These are phyloP conservation scores for Beris chalybata DNA, from an alignment of 2,888 invertebrate species.

Conservation along the genomic window DNA sequence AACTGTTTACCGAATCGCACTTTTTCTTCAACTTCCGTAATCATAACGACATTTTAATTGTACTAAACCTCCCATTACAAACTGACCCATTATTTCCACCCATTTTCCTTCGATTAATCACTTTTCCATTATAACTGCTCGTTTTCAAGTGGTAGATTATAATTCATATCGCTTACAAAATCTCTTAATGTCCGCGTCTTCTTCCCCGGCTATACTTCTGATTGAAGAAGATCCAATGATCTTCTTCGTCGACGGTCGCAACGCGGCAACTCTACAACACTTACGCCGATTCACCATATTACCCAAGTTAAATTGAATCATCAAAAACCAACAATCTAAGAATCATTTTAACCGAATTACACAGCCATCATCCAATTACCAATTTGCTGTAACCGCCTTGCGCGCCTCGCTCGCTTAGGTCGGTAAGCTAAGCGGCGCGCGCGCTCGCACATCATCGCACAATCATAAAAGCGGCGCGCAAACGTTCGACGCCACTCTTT, in stretches of 20 bases:
- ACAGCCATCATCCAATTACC: conserved; percentile 39
- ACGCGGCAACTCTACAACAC: conserved; percentile 14
- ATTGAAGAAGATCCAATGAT: neutral
- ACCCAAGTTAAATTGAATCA: conserved; percentile 29
- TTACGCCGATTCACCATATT: conserved; percentile 4
- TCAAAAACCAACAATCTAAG: conserved; percentile 33
- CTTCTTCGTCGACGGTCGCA: neutral
- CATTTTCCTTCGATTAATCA: conserved; percentile 29
- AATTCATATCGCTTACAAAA: conserved; percentile 24
- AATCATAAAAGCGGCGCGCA: conserved; percentile 25
- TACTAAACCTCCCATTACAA: conserved; percentile 25
- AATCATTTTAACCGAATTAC: conserved; percentile 33
- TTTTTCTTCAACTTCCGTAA: neutral
- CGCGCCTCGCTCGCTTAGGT: conserved; percentile 4
- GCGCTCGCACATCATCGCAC: too few species aligned
- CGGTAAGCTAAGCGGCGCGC: too few species aligned
- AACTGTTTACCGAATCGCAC: too few species aligned
- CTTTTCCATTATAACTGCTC: conserved; percentile 22
- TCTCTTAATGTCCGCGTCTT: neutral
- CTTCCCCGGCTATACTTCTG: neutral
- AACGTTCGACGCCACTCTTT: conserved; percentile 1
- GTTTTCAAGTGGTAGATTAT: conserved; percentile 13
- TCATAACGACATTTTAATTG: conserved; percentile 32
- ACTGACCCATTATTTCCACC: conserved; percentile 19
- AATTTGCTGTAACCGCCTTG: conserved; percentile 39